Conservation (phyloP, 2,113 vertebrate species). For the Phyllopteryx taeniolatus region DNA sequence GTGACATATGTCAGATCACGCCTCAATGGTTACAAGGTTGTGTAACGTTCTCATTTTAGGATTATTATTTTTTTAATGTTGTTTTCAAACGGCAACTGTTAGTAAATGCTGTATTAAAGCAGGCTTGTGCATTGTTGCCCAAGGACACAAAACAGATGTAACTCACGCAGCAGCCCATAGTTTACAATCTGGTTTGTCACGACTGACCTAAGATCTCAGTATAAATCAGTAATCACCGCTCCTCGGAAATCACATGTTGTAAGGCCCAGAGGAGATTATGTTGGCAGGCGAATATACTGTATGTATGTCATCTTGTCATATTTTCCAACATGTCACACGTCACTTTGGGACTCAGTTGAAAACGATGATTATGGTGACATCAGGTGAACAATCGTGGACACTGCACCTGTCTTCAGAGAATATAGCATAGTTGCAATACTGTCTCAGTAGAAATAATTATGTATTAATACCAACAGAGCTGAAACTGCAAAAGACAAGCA, state of each 20-base stretch:
- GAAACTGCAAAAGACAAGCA: neutral
- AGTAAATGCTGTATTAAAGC: neutral
- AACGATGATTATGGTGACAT: neutral
- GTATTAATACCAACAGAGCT: neutral
- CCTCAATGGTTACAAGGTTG: too few relatives aligned
- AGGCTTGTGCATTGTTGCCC: slow-evolving; percentile 7
- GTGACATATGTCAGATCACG: neutral
- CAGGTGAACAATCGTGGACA: too few relatives aligned
- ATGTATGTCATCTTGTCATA: slow-evolving; percentile 4
- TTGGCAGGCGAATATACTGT: neutral
- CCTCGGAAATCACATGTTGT: slow-evolving; percentile 18
- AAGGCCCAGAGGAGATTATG: slow-evolving; percentile 17
- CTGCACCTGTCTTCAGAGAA: neutral
- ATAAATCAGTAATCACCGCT: neutral
- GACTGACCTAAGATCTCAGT: slow-evolving; percentile 4
- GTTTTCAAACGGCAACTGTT: neutral
- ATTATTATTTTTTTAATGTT: neutral
- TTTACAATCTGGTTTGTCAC: neutral
- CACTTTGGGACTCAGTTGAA: neutral
- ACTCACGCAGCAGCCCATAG: slow-evolving; percentile 11
- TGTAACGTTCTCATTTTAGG: neutral
- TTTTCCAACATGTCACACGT: neutral
- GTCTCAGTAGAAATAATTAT: neutral
- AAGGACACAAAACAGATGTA: slow-evolving; percentile 26
- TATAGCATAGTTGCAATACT: neutral